These are phyloP conservation scores for Mirounga angustirostris DNA, from an alignment of 2,113 vertebrate genomes.

Conservation along the genomic window DNA sequence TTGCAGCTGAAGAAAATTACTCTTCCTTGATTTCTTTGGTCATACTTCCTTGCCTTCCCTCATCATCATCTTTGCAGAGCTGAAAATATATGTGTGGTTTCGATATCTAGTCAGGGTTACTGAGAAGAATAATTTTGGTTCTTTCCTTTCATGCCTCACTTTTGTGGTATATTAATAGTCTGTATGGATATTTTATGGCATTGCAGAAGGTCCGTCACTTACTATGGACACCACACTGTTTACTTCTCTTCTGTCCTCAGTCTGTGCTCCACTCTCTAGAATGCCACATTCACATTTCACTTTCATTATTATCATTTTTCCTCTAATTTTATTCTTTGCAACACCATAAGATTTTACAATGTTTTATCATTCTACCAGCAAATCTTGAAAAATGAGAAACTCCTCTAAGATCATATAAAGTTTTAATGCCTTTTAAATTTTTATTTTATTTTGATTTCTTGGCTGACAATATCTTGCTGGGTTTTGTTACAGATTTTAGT, in stretches of 20 bases:
- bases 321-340: conserved; percentile 1
- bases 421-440: conserved; percentile 63
- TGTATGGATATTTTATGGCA: neutral
- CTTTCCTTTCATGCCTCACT: neutral
- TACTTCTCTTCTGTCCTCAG: neutral
- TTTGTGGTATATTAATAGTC: neutral
- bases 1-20: neutral
- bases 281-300: neutral
- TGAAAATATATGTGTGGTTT: neutral
- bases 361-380: conserved; percentile 41
- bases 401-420: conserved; percentile 59
- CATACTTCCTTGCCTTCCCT: neutral
- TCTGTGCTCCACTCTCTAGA: neutral
- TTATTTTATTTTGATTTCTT: conserved; percentile 69
- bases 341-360: conserved; percentile 1
- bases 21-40: neutral
- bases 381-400: conserved; percentile 60
- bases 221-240: neutral
- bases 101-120: neutral
- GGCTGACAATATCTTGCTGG: conserved; percentile 36
- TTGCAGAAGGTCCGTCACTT: neutral
- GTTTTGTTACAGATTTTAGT: conserved; percentile 63
- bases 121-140: neutral
- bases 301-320: conserved; percentile 26
- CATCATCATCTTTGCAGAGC: conserved; percentile 1